Evolutionary conservation across 2,888 invertebrate species (phyloP).

Genomic region (Linnaemya tessellans): DNA sequence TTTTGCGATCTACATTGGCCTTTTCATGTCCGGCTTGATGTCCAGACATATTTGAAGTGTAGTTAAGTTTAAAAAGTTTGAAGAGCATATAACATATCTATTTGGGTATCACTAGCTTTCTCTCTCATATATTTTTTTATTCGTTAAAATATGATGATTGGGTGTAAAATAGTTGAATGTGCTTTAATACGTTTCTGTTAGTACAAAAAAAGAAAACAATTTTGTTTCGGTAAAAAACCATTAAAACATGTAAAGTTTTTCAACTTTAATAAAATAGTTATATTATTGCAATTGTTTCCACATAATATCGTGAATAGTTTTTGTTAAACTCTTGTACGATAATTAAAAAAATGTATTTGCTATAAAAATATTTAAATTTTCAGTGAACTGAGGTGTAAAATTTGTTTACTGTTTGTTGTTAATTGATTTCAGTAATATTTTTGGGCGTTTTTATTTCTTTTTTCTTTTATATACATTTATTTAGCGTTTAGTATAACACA

Average conservation of each 20-base stretch:
- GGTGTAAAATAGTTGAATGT: slow-evolving; percentile 21
- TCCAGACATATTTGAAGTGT: too few relatives aligned
- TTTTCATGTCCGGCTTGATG: too few relatives aligned
- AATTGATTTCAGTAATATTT: not conserved
- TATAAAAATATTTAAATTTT: slow-evolving; percentile 16
- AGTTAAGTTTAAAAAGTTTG: too few relatives aligned
- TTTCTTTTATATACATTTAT: slow-evolving; percentile 4
- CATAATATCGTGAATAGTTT: slow-evolving; percentile 16
- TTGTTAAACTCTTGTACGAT: not conserved
- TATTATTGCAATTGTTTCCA: slow-evolving; percentile 27
- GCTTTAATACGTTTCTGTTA: slow-evolving; percentile 15
- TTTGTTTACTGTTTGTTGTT: slow-evolving; percentile 37
- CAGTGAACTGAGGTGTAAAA: slow-evolving; percentile 53
- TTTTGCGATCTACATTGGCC: too few relatives aligned
- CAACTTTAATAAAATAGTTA: slow-evolving; percentile 16
- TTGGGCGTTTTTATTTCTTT: not conserved
- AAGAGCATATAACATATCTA: not conserved
- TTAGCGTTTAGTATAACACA: not conserved
- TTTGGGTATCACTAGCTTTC: slow-evolving; percentile 29
- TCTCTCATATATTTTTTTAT: not conserved
- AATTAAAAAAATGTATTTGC: not conserved
- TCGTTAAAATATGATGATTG: slow-evolving; percentile 25
- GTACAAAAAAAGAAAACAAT: slow-evolving; percentile 15
- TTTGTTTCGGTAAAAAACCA: slow-evolving; percentile 12
- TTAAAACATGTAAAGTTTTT: slow-evolving; percentile 17